Conservation (phyloP, 2,797 vertebrate genomes). For the Myiotriccus ornatus region DNA sequence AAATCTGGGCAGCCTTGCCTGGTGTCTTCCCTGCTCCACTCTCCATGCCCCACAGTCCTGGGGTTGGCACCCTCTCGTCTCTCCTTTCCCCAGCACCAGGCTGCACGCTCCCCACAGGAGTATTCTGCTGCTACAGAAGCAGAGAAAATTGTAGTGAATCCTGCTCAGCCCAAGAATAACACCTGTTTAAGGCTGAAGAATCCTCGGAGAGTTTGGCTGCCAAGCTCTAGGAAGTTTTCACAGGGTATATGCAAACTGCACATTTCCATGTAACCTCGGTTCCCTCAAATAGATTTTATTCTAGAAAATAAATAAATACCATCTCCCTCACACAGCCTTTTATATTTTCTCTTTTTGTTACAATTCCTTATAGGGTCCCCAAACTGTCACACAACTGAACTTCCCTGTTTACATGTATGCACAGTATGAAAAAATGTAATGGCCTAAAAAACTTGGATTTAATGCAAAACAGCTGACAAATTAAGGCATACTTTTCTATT, state of each 20-base stretch:
- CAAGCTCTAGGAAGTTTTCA: conserved; percentile 11
- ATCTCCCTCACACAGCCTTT: neutral
- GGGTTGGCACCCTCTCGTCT: neutral
- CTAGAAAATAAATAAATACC: conserved; percentile 10
- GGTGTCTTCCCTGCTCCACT: too few relatives aligned
- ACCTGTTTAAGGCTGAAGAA: neutral
- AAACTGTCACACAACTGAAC: conserved; percentile 28
- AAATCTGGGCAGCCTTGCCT: neutral
- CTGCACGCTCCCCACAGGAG: neutral
- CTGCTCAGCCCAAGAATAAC: neutral
- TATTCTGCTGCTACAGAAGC: neutral
- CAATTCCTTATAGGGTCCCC: conserved; percentile 12
- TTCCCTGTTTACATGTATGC: conserved; percentile 3
- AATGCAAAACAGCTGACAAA: conserved; percentile 53
- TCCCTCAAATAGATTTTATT: neutral
- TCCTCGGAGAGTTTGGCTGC: neutral
- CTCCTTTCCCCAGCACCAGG: neutral
- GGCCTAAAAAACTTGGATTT: conserved; percentile 1
- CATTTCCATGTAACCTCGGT: neutral
- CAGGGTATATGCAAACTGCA: neutral
- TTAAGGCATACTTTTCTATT: conserved; percentile 22
- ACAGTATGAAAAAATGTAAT: conserved; percentile 47
- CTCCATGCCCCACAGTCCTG: rapidly evolving
- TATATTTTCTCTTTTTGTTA: conserved; percentile 44
- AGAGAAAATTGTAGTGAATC: neutral